Evolutionary conservation across 2,113 vertebrate genomes (phyloP).

Genomic region (Sula dactylatra): DNA sequence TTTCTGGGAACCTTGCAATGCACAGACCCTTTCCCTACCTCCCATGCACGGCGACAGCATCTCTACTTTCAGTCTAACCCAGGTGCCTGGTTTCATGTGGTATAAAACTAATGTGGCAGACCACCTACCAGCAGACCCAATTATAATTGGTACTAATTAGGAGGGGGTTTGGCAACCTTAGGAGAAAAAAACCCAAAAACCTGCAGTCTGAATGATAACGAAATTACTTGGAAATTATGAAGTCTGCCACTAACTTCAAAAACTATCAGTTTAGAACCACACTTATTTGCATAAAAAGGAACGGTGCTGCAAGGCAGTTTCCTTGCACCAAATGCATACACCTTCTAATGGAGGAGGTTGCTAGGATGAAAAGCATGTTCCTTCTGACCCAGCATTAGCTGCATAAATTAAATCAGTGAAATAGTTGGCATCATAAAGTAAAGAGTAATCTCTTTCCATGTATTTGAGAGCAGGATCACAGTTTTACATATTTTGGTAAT

Average conservation of each 20-base stretch:
- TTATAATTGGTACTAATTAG: neutral
- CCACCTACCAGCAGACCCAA: neutral
- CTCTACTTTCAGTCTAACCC: neutral
- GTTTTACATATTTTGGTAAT: conserved; percentile 22
- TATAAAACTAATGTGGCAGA: neutral
- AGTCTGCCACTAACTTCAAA: neutral
- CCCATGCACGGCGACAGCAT: neutral
- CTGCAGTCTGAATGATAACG: neutral
- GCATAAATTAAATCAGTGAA: conserved; percentile 4
- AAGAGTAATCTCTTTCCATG: neutral
- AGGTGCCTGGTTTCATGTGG: neutral
- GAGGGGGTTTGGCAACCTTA: fast-evolving
- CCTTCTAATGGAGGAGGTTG: neutral
- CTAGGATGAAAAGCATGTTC: conserved; percentile 24
- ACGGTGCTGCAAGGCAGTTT: neutral
- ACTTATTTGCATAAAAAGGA: neutral
- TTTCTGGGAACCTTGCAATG: neutral
- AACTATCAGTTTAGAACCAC: neutral
- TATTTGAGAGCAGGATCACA: conserved; percentile 33
- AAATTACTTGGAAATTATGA: neutral
- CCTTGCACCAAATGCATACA: neutral
- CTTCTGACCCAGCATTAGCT: conserved; percentile 27
- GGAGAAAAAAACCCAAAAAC: neutral
- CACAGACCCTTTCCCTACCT: neutral
- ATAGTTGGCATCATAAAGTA: conserved; percentile 10